phyloP scores from a whole-genome alignment of 1,140 invertebrate species.

The Saccostrea cuccullata region DNA sequence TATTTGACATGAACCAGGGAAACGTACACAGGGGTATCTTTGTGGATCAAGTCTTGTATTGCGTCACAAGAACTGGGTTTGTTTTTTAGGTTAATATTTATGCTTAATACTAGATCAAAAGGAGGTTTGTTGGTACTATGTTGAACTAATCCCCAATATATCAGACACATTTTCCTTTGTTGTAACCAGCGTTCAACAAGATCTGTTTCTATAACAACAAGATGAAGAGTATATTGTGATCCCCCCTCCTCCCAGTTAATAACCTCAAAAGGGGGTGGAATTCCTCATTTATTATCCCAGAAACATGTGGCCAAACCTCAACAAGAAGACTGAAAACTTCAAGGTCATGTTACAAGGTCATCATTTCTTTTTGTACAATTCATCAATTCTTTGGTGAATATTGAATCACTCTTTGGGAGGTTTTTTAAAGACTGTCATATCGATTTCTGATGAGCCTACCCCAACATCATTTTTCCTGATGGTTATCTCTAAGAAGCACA shows the following conservation, averaged over 20 bases:
- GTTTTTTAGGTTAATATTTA: not conserved
- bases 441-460: not conserved
- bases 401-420: slow-evolving; percentile 1
- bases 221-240: not conserved
- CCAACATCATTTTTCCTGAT: not conserved
- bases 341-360: slow-evolving; percentile 17
- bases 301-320: not conserved
- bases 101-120: slow-evolving; percentile 11
- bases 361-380: not conserved
- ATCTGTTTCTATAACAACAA: slow-evolving; percentile 5
- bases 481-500: slow-evolving; percentile 6
- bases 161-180: not conserved
- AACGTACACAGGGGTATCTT: not conserved
- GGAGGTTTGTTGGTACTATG: not conserved
- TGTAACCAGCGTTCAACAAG: not conserved
- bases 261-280: not conserved
- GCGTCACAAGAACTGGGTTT: not conserved
- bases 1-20: not conserved
- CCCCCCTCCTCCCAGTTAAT: not conserved
- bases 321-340: not conserved
- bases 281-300: not conserved
- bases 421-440: slow-evolving; percentile 19
- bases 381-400: not conserved
- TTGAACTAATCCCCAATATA: not conserved
- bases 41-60: not conserved